Evolutionary conservation across 2,113 vertebrate species (phyloP), one percentile per base, ranked within the genome.

Genomic region (Osmerus eperlanus): DNA sequence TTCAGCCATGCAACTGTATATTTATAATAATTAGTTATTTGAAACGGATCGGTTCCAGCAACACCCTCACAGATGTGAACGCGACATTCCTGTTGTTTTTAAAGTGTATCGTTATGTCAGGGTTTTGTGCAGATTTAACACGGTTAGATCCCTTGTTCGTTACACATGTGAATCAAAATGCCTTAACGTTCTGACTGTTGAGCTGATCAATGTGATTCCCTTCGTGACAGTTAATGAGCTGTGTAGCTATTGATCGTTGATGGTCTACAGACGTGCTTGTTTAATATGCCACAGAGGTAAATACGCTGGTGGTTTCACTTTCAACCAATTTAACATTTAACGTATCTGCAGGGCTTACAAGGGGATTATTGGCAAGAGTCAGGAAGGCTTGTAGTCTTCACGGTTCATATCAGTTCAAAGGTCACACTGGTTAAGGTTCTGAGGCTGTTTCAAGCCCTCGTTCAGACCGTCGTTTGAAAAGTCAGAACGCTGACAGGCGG

Each of bases 151-250:
- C n/a, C n/a, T 64, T 64, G 16, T 25, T 16, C 6, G 8, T 23
- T 36, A 47, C 29, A 12, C 65, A 3, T 47, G 36, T 60, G 14
- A 47, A 4, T 83, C 76, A 70, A 56, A 51, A 75, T 83, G 84
- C 80, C 86, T 86, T 86, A 86, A 85, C 69, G 52, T 71, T 75
- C 63, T 63, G 23, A 59, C 19, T 15, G 71, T 66, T 68, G 63
- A 36, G 79, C 58, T 66, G 75, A 71, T 29, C 3, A 64, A 70
- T 36, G 3, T 15, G 62, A 67, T 56, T 70, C 61, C 15, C 61
- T 28, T n/a, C 21, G 16, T 71, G 47, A 64, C 70, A 59, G 61
- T 65, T 66, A 25, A 52, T 28, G 41, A 21, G 51, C 56, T 47
- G 36, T 55, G 28, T 55, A 64, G 16, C 11, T 47, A 41, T 2